Percentiles rank a stretch among this genome's conserved stretches.
Evolutionary conservation across 2,888 invertebrate genomes (phyloP).

Genomic region (Diadromus collaris): DNA sequence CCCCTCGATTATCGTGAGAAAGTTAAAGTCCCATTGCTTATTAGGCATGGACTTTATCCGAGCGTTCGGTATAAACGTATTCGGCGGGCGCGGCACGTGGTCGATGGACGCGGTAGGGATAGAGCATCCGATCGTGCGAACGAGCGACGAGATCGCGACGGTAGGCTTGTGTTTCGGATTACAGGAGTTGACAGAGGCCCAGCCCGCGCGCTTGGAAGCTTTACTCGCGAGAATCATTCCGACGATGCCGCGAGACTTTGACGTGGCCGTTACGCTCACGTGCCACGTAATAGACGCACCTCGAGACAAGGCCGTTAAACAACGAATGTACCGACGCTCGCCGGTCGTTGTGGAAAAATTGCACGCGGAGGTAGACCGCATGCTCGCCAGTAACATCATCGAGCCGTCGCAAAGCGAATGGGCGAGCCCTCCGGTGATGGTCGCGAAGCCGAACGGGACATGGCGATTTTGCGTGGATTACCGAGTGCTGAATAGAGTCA

Average conservation of each 20-base stretch:
- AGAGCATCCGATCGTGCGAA: neutral
- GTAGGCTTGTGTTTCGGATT: neutral
- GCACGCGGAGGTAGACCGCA: constrained; percentile 45
- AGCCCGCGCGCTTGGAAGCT: neutral
- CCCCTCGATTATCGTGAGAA: neutral
- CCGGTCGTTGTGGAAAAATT: constrained; percentile 38
- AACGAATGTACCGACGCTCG: constrained; percentile 43
- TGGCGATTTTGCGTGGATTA: no score
- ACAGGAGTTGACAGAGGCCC: neutral
- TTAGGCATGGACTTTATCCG: constrained; percentile 1
- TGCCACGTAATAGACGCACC: constrained; percentile 7
- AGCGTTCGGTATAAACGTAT: neutral
- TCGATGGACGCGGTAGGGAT: neutral
- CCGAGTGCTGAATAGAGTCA: no score
- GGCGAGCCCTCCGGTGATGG: no score
- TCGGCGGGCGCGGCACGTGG: neutral
- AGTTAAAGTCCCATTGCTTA: neutral
- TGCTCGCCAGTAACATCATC: constrained; percentile 45
- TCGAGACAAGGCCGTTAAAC: constrained; percentile 16
- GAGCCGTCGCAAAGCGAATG: constrained; percentile 5
- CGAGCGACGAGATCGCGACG: neutral
- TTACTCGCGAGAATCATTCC: neutral
- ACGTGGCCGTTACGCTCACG: neutral
- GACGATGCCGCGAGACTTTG: neutral
- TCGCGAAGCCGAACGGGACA: no score